Percentiles rank a stretch among this genome's conserved stretches.
phyloP scores from a whole-genome alignment of 1,140 invertebrate species.

The Cecropterus lyciades region DNA sequence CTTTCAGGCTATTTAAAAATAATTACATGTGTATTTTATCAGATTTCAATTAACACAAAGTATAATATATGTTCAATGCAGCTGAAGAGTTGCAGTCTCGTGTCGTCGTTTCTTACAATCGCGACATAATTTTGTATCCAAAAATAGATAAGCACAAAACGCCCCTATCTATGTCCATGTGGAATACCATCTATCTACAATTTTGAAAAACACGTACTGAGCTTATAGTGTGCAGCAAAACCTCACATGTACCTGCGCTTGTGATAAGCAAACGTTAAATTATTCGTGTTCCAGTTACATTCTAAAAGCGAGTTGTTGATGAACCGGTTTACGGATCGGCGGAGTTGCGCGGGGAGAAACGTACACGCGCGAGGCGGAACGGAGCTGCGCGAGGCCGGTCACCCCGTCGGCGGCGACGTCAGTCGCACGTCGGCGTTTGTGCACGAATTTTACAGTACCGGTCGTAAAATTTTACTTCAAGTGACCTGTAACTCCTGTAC shows the following conservation, averaged over 20 bases:
- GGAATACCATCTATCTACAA: no score
- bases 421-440: slow-evolving; percentile 1
- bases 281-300: slow-evolving; percentile 2
- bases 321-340: slow-evolving; percentile 47
- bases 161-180: no score
- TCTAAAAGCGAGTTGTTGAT: slow-evolving; percentile 12
- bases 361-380: slow-evolving; percentile 56
- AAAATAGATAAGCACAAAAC: no score
- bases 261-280: neutral
- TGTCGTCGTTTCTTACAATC: no score
- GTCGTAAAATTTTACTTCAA: no score
- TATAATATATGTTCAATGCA: no score
- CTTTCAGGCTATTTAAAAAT: no score
- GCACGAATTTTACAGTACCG: neutral
- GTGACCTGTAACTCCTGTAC: neutral
- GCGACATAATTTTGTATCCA: no score
- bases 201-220: no score
- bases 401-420: slow-evolving; percentile 32
- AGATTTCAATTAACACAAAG: no score
- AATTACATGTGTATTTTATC: no score
- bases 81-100: no score
- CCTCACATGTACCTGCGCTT: neutral
- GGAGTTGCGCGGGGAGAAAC: slow-evolving; percentile 45
- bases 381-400: slow-evolving; percentile 56
- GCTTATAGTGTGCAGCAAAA: neutral